Conservation (phyloP, 2,888 invertebrate species). For the Euspilapteryx auroguttella region DNA sequence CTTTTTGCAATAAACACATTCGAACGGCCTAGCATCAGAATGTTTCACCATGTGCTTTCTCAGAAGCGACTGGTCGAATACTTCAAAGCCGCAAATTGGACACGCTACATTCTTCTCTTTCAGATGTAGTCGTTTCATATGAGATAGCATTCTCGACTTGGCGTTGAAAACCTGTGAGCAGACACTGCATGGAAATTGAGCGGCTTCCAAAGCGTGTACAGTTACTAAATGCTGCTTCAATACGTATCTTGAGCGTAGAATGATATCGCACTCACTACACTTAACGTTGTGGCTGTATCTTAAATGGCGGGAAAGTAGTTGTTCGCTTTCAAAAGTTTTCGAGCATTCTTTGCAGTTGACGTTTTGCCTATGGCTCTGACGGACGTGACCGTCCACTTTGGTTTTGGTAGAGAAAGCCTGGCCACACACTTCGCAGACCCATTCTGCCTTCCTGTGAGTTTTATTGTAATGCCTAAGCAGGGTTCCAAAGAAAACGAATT, state of each 20-base stretch:
- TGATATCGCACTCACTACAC: no score
- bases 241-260: no score
- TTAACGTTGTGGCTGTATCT: no score
- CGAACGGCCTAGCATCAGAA: slow-evolving; percentile 20
- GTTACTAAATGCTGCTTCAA: slow-evolving; percentile 29
- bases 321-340: no score
- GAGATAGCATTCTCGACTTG: slow-evolving; percentile 23
- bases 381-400: slow-evolving; percentile 26
- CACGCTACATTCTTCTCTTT: slow-evolving; percentile 29
- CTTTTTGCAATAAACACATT: slow-evolving; percentile 19
- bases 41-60: no score
- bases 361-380: no score
- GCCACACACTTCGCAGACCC: slow-evolving; percentile 29
- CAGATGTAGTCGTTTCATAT: slow-evolving; percentile 29
- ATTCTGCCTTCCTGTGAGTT: slow-evolving; percentile 17
- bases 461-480: slow-evolving; percentile 20
- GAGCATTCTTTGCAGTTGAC: no score
- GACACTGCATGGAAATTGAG: slow-evolving; percentile 27
- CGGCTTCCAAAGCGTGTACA: slow-evolving; percentile 28
- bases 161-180: slow-evolving; percentile 25
- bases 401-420: slow-evolving; percentile 25
- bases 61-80: no score
- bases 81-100: no score
- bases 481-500: slow-evolving; percentile 22
- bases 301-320: no score